These are phyloP conservation scores for Eubucco bourcierii DNA, from an alignment of 2,113 vertebrate genomes.

Conservation along the genomic window DNA sequence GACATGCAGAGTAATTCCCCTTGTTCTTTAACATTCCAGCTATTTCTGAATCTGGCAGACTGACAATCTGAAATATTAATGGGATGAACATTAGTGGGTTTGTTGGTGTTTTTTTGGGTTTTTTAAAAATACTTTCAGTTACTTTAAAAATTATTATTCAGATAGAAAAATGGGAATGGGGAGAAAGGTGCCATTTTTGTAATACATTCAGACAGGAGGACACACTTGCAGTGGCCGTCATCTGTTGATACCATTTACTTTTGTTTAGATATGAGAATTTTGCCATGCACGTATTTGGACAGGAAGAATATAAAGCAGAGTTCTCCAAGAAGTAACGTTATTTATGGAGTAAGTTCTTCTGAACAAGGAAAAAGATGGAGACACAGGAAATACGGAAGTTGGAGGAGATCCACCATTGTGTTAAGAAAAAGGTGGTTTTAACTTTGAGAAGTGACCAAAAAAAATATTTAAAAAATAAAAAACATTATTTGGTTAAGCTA, in stretches of 20 bases:
- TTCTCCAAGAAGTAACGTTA: no score
- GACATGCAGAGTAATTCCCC: neutral
- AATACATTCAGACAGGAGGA: neutral
- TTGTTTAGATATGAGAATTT: neutral
- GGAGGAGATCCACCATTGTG: no score
- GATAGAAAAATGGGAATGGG: neutral
- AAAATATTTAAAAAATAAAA: no score
- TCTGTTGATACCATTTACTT: neutral
- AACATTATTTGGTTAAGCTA: no score
- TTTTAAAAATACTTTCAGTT: neutral
- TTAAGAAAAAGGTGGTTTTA: no score
- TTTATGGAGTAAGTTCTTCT: no score
- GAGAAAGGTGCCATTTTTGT: neutral
- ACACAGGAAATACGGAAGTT: no score
- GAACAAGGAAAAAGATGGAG: no score
- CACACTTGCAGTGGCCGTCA: neutral
- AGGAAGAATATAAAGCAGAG: no score
- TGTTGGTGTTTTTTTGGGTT: no score
- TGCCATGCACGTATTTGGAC: neutral
- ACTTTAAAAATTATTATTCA: neutral
- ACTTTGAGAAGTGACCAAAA: no score
- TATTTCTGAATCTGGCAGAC: neutral
- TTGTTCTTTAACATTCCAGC: neutral
- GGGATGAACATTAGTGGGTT: neutral
- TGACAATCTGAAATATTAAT: neutral